Conservation (phyloP, 2,113 vertebrate genomes). For the Naja naja region DNA sequence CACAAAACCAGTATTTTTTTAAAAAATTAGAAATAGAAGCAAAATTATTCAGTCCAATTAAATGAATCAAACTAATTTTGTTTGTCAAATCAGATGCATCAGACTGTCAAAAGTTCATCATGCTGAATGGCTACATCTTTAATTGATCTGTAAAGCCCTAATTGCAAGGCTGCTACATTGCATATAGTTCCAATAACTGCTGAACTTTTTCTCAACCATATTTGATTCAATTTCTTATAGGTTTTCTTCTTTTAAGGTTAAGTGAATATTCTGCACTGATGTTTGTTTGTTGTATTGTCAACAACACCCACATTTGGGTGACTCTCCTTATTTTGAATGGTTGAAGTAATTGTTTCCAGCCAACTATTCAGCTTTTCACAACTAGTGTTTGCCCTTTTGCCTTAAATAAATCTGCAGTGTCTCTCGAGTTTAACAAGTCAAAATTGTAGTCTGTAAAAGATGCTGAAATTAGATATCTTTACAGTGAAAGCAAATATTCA, state of each 20-base stretch:
- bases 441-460: neutral
- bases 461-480: neutral
- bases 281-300: neutral
- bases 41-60: neutral
- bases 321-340: neutral
- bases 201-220: neutral
- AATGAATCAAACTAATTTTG: neutral
- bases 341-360: neutral
- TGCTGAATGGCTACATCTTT: neutral
- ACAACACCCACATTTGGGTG: neutral
- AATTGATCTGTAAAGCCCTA: neutral
- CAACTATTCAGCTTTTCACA: conserved; percentile 3
- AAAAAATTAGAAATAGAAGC: neutral
- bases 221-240: neutral
- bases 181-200: neutral
- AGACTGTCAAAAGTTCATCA: neutral
- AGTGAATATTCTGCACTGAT: neutral
- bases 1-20: neutral
- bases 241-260: neutral
- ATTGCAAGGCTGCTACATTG: neutral
- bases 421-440: neutral
- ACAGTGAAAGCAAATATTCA: neutral
- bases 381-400: conserved; percentile 22
- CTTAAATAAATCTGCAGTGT: neutral
- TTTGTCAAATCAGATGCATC: neutral